Percentiles rank a stretch among this genome's conserved stretches.
Conservation (phyloP, 2,113 vertebrate species). For the Zosterops japonicus region DNA sequence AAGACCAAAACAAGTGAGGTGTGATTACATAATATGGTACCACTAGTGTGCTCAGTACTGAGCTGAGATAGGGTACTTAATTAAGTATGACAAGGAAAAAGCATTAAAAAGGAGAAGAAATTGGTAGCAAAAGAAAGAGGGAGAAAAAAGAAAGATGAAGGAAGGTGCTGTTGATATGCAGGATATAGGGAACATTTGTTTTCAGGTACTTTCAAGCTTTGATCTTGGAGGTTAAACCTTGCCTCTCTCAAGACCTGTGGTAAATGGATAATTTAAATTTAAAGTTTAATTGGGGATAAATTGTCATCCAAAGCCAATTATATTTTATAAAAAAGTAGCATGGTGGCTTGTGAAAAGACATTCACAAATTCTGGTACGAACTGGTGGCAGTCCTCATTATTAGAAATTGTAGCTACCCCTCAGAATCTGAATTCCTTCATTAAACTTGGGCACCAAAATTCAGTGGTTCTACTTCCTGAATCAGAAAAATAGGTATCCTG, state of each 20-base stretch:
- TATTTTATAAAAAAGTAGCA: neutral
- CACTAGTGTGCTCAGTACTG: neutral
- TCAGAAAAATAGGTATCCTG: neutral
- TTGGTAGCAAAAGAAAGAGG: neutral
- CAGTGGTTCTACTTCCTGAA: neutral
- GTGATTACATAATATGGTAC: neutral
- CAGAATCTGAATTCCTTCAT: neutral
- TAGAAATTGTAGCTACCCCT: neutral
- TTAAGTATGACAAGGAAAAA: neutral
- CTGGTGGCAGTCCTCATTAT: neutral
- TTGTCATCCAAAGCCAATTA: neutral
- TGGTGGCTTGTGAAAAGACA: neutral
- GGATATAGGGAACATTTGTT: neutral
- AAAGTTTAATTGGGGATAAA: neutral
- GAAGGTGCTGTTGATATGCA: neutral
- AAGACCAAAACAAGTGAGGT: neutral
- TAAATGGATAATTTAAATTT: neutral
- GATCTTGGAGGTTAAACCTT: neutral
- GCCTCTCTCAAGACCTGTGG: neutral
- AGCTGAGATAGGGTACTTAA: neutral
- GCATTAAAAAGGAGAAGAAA: neutral
- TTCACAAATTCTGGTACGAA: neutral
- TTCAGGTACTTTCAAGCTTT: neutral
- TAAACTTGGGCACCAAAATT: neutral
- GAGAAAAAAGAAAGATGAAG: rapidly evolving